Conservation (phyloP, 1,140 invertebrate species). For the Epicauta chinensis region DNA sequence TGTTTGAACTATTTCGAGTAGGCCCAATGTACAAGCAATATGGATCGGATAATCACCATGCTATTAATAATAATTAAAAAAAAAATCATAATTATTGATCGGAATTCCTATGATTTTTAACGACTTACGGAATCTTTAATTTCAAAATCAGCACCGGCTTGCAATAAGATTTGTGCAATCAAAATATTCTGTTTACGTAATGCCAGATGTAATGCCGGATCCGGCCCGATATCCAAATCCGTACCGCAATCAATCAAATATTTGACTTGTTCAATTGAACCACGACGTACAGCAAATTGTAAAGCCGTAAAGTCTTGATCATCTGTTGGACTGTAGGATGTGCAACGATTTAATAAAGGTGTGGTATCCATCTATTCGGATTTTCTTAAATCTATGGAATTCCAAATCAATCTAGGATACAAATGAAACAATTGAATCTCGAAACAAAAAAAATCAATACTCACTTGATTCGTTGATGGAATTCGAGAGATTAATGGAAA, state of each 20-base stretch:
- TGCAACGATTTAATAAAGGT: constrained; percentile 21
- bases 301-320: constrained; percentile 33
- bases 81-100: not conserved
- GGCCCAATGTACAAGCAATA: constrained; percentile 60
- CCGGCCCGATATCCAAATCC: constrained; percentile 49
- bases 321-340: constrained; percentile 32
- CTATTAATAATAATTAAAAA: too few species aligned
- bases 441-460: too few species aligned
- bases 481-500: too few species aligned
- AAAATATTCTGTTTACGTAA: constrained; percentile 51
- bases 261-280: constrained; percentile 35
- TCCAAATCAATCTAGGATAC: too few species aligned
- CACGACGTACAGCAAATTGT: constrained; percentile 33
- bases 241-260: constrained; percentile 55
- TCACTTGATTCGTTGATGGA: too few species aligned
- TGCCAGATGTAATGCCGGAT: constrained; percentile 58
- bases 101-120: not conserved
- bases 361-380: constrained; percentile 3
- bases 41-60: constrained; percentile 72
- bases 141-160: constrained; percentile 66
- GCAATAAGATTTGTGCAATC: constrained; percentile 57
- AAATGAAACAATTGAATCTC: too few species aligned
- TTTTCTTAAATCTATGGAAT: not conserved
- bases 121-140: constrained; percentile 56
- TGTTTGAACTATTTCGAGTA: constrained; percentile 62